Evolutionary conservation across 2,888 invertebrate species (phyloP).

Genomic region (Hypomecis atomaria): DNA sequence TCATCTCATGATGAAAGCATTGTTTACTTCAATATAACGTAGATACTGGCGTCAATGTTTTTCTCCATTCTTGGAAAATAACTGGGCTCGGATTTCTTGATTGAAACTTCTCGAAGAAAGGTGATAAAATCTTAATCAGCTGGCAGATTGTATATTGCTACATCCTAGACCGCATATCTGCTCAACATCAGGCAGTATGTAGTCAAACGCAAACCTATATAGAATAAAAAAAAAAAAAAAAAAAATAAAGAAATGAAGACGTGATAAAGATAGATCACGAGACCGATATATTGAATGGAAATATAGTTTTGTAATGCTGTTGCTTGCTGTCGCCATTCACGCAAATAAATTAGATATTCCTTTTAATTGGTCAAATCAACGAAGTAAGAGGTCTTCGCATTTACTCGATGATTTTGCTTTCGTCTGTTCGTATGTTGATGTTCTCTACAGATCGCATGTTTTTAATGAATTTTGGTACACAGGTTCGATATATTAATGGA

Average conservation of each 20-base stretch:
- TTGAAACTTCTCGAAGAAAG: conserved; percentile 15
- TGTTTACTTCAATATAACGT: conserved; percentile 40
- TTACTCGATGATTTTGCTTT: too few relatives aligned
- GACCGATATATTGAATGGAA: neutral
- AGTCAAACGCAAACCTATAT: too few relatives aligned
- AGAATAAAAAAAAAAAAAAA: too few relatives aligned
- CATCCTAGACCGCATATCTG: too few relatives aligned
- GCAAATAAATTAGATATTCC: neutral
- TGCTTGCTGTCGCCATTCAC: neutral
- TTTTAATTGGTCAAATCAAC: too few relatives aligned
- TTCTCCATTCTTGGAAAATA: conserved; percentile 22
- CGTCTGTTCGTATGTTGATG: too few relatives aligned
- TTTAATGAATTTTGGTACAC: too few relatives aligned
- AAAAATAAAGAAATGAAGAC: conserved; percentile 14
- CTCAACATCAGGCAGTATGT: too few relatives aligned
- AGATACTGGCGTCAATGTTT: conserved; percentile 21
- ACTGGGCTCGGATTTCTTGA: conserved; percentile 10
- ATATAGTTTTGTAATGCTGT: neutral
- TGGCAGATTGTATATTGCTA: conserved; percentile 18
- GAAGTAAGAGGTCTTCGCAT: too few relatives aligned
- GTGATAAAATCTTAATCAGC: conserved; percentile 16
- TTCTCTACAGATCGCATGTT: too few relatives aligned
- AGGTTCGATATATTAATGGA: too few relatives aligned
- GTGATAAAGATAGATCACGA: conserved; percentile 12
- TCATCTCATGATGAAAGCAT: conserved; percentile 35